phyloP scores from a whole-genome alignment of 2,797 vertebrate genomes.

The Labroides dimidiatus region DNA sequence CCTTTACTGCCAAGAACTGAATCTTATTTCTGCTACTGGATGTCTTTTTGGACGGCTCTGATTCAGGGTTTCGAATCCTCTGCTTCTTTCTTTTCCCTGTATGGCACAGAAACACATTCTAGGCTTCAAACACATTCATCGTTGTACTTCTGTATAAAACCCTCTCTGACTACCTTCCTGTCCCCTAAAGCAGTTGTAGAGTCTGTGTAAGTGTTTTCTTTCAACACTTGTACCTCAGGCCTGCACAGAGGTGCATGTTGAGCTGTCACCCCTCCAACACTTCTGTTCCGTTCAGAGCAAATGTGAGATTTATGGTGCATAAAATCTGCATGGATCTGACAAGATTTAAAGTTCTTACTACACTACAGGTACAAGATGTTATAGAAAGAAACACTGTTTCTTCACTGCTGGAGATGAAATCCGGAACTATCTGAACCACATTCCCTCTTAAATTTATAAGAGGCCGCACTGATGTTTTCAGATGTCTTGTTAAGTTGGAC shows the following conservation, averaged over 20 bases:
- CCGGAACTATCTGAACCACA: neutral
- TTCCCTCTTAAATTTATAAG: neutral
- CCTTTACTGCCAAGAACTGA: conserved; percentile 20
- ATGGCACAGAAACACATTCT: conserved; percentile 58
- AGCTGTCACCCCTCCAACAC: conserved; percentile 48
- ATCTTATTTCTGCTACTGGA: conserved; percentile 7
- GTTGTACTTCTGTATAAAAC: conserved; percentile 51
- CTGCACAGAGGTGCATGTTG: conserved; percentile 32
- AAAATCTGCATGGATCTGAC: conserved; percentile 13
- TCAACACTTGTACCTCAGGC: conserved; percentile 23
- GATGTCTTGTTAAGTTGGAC: neutral
- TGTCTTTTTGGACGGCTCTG: conserved; percentile 23
- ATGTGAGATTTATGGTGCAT: conserved; percentile 2
- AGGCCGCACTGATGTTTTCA: neutral
- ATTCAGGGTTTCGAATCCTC: conserved; percentile 8
- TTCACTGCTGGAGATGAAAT: neutral
- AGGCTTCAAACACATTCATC: conserved; percentile 61
- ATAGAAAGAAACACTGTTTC: neutral
- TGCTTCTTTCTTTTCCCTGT: neutral
- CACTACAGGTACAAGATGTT: neutral
- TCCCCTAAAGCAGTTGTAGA: conserved; percentile 58
- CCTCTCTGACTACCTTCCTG: conserved; percentile 50
- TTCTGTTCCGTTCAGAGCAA: conserved; percentile 30
- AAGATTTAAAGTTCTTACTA: conserved; percentile 19
- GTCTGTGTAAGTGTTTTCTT: conserved; percentile 44